Base-by-base conservation (phyloP, 2,888 invertebrate species). In the Muscina levida region DNA sequence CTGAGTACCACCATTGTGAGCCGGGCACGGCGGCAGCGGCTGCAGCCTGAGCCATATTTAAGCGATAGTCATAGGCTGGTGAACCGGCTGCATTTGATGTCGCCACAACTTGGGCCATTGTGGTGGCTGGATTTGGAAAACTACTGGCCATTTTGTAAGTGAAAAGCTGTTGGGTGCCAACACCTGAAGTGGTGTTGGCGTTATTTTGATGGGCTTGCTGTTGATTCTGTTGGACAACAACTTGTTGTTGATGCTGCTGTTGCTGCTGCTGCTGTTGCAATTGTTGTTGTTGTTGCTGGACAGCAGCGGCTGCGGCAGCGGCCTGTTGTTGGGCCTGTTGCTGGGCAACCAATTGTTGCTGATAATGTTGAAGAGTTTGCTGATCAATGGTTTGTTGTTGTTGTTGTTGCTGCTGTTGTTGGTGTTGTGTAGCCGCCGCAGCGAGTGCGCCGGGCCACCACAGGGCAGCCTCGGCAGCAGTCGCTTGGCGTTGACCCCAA, bases 91-190 rank as follows among this genome's bases (percentile, higher is more conserved):
- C 92, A 86, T 92, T 92, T 84, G 93, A 92, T 85, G 93, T 92
- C 85, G 93, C 92, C 85, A 93, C 92, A 91, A 92, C 93, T 91
- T 91, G 93, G 88, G 91, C 92, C 91, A 93, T 93, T 88, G 93
- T 94, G 91, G 93, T 94, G 91, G 92, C 92, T 86, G 93, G 93
- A 90, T 93, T 93, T 87, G 95, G 93, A 92, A 96, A 95, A 90
- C 95, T 95, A 90, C 95, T 94, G 87, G 95, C 94, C 95, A 96
- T 95, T 93, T 96, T 96, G 91, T 96, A 96, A 83, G 94, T 94
- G 90, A 95, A 96, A 85, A 95, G 92, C 91, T 95, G 95, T 89
- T 95, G 95, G 85, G 93, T 92, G 68, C 92, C 92, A 82, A 92
- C 92, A 82, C 92, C 92, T 82, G 92, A 91, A 62, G 93, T 92